Evolutionary conservation across 1,140 invertebrate genomes (phyloP).

Genomic region (Ceratosolen solmsi): DNA sequence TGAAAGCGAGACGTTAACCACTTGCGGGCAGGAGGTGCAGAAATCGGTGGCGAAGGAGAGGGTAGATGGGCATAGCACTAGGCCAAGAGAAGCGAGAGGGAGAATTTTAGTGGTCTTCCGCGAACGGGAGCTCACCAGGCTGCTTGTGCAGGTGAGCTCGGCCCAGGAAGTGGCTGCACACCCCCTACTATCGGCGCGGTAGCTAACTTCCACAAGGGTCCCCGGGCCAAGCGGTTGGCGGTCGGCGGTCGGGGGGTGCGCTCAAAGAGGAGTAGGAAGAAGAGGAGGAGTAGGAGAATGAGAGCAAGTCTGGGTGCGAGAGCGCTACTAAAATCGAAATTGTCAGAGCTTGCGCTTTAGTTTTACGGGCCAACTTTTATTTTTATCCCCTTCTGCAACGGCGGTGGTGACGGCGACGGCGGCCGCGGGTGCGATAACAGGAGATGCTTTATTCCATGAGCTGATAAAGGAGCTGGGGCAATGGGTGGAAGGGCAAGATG

Average conservation of each 20-base stretch:
- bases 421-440: neutral
- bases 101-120: conserved; percentile 38
- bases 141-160: conserved; percentile 26
- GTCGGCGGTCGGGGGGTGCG: conserved; percentile 3
- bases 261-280: neutral
- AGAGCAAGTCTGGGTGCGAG: neutral
- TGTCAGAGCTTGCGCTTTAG: conserved; percentile 58
- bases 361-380: conserved; percentile 47
- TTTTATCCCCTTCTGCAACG: conserved; percentile 24
- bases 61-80: neutral
- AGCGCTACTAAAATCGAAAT: conserved; percentile 64
- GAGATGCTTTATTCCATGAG: conserved; percentile 20
- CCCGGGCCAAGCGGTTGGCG: neutral
- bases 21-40: neutral
- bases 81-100: neutral
- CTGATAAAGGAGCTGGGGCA: conserved; percentile 3
- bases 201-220: conserved; percentile 16
- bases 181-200: neutral
- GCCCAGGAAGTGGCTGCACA: conserved; percentile 16
- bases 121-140: conserved; percentile 36
- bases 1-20: conserved; percentile 14
- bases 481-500: conserved; percentile 8
- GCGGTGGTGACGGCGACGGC: neutral
- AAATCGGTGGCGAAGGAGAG: neutral
- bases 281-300: conserved; percentile 11